Percentiles rank a stretch among this genome's conserved stretches.
These are phyloP conservation scores for Drosophila kohkoa DNA, from an alignment of 1,140 invertebrate species.

Conservation along the genomic window DNA sequence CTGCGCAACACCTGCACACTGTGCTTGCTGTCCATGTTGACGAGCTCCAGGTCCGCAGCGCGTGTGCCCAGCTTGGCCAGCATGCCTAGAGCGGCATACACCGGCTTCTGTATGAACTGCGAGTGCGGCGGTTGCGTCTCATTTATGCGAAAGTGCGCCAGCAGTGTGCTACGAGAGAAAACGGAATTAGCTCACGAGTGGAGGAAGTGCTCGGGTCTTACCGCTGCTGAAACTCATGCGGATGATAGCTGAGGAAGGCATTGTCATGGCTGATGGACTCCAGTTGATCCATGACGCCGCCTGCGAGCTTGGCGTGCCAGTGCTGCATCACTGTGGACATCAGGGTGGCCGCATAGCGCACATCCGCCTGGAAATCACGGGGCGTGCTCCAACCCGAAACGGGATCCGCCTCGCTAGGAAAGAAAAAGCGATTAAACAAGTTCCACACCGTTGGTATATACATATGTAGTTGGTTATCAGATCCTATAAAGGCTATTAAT, in stretches of 20 bases:
- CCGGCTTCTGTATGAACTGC: slow-evolving; percentile 86
- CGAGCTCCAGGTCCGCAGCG: slow-evolving; percentile 64
- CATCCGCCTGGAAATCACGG: slow-evolving; percentile 84
- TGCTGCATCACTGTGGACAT: slow-evolving; percentile 82
- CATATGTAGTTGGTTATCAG: no score
- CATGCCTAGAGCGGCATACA: slow-evolving; percentile 85
- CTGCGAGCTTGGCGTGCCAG: slow-evolving; percentile 76
- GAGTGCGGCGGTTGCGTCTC: slow-evolving; percentile 84
- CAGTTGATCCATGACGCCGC: slow-evolving; percentile 59
- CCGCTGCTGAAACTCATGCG: slow-evolving; percentile 85
- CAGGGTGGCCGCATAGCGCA: slow-evolving; percentile 85
- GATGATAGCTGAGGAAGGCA: slow-evolving; percentile 86
- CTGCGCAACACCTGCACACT: slow-evolving; percentile 67
- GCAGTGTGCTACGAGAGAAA: slow-evolving; percentile 57
- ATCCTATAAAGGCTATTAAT: no score
- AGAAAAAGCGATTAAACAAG: neutral
- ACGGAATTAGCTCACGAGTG: neutral
- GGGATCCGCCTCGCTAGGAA: slow-evolving; percentile 85
- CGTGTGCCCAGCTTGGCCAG: slow-evolving; percentile 83
- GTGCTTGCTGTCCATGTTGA: slow-evolving; percentile 72
- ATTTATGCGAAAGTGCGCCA: slow-evolving; percentile 86
- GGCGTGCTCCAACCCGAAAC: slow-evolving; percentile 85
- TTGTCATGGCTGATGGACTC: slow-evolving; percentile 86
- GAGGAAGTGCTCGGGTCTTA: neutral
- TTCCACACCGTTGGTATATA: no score